These are phyloP conservation scores for Syritta pipiens DNA, from an alignment of 2,888 invertebrate genomes.

Conservation along the genomic window DNA sequence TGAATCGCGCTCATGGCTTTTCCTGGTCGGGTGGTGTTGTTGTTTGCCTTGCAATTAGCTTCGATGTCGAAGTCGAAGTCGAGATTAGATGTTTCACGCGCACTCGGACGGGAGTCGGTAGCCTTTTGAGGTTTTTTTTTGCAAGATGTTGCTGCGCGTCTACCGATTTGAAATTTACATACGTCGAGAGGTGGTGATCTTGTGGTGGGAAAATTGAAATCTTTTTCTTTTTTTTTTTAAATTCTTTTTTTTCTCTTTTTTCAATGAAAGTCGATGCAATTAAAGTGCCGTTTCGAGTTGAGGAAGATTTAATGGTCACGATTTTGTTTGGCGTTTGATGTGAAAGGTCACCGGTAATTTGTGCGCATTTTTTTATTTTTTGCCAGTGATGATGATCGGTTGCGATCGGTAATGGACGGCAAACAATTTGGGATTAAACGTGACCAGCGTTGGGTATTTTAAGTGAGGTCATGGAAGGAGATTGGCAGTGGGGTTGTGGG, in stretches of 20 bases:
- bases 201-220: background rate
- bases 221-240: background rate
- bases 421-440: no score
- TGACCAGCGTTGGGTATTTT: no score
- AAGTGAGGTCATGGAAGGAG: no score
- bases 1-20: slow-evolving; percentile 33
- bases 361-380: no score
- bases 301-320: slow-evolving; percentile 37
- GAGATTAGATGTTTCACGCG: slow-evolving; percentile 32
- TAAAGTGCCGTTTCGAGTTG: slow-evolving; percentile 20
- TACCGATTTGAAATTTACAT: slow-evolving; percentile 44
- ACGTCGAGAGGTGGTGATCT: background rate
- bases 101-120: slow-evolving; percentile 16
- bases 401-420: no score
- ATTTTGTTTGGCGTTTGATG: no score
- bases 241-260: background rate
- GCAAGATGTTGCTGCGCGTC: slow-evolving; percentile 19
- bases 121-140: slow-evolving; percentile 31
- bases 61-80: background rate
- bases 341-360: no score
- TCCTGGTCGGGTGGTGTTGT: slow-evolving; percentile 28
- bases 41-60: slow-evolving; percentile 41
- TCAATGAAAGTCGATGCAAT: slow-evolving; percentile 6
- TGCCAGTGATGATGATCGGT: no score
- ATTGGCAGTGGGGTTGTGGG: no score